A percentile compares a stretch with the other conserved stretches of the same genome.
Evolutionary conservation across 1,140 invertebrate genomes (phyloP).

Genomic region (Propsilocerus akamusi): DNA sequence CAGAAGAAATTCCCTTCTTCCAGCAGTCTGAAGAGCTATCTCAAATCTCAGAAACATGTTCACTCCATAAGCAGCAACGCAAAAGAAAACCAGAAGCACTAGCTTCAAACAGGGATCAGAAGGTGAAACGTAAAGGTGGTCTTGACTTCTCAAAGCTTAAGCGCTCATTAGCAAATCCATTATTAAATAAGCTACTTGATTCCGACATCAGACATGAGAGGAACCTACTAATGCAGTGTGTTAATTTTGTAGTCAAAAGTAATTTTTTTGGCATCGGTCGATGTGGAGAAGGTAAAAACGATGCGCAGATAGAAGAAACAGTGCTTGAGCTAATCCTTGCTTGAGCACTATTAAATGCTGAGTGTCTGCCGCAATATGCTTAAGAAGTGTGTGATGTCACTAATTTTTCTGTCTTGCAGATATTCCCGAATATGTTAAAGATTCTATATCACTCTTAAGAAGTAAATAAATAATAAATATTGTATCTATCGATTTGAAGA

Average conservation of each 20-base stretch:
- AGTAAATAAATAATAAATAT: no score
- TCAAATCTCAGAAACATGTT: no score
- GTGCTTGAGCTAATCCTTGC: no score
- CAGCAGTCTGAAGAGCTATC: not conserved
- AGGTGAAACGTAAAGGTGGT: conserved; percentile 14
- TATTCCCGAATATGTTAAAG: no score
- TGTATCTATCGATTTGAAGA: no score
- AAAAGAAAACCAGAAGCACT: conserved; percentile 9
- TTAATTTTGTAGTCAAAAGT: conserved; percentile 47
- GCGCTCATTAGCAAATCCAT: conserved; percentile 25
- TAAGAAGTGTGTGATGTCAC: no score
- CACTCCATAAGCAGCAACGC: conserved; percentile 9
- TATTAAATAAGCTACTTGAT: conserved; percentile 36
- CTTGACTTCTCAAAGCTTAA: conserved; percentile 17
- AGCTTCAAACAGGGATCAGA: not conserved
- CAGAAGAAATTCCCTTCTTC: not conserved
- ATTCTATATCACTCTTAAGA: no score
- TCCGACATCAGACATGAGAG: conserved; percentile 48
- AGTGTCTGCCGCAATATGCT: no score
- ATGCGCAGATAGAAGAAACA: no score
- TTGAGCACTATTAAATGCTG: no score
- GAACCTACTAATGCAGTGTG: conserved; percentile 54
- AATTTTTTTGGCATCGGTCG: conserved; percentile 36
- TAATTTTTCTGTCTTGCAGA: no score
- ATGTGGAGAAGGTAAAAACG: not conserved